phyloP scores from a whole-genome alignment of 1,140 invertebrate species.

The Eriocheir sinensis region DNA sequence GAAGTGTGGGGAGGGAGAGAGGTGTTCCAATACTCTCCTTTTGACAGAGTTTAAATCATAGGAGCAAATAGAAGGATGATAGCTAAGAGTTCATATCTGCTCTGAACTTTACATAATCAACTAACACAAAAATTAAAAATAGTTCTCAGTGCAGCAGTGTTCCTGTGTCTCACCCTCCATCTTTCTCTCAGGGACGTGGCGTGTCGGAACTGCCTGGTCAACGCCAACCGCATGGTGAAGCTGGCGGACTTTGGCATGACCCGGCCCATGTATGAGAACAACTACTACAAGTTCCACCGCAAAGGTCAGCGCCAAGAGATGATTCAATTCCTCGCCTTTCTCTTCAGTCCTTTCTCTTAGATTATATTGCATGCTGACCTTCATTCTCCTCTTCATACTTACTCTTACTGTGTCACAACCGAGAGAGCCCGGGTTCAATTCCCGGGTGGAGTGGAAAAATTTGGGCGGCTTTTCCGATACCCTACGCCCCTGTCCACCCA shows the following conservation, averaged over 20 bases:
- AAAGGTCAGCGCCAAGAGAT: conserved; percentile 84
- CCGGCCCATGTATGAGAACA: conserved; percentile 91
- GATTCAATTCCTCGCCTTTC: neutral
- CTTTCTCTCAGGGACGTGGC: conserved; percentile 87
- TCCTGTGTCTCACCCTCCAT: neutral
- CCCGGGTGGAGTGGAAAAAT: too few relatives aligned
- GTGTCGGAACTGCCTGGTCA: conserved; percentile 94
- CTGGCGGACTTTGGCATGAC: conserved; percentile 97
- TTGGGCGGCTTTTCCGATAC: too few relatives aligned
- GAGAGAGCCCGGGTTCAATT: too few relatives aligned
- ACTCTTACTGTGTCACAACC: neutral
- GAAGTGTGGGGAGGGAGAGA: too few relatives aligned
- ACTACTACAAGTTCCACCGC: conserved; percentile 93
- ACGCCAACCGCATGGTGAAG: conserved; percentile 90
- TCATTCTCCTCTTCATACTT: neutral
- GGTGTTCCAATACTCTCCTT: too few relatives aligned
- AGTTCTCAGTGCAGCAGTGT: too few relatives aligned
- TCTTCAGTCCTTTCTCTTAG: neutral
- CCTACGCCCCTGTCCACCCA: too few relatives aligned
- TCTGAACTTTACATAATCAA: too few relatives aligned
- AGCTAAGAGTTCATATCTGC: too few relatives aligned
- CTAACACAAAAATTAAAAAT: too few relatives aligned
- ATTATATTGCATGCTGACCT: neutral
- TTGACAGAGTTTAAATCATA: too few relatives aligned
- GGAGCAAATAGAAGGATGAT: too few relatives aligned